Evolutionary conservation across 2,113 vertebrate genomes (phyloP), one percentile per base, ranked within the genome.

Genomic region (Oxygymnocypris stewartii): DNA sequence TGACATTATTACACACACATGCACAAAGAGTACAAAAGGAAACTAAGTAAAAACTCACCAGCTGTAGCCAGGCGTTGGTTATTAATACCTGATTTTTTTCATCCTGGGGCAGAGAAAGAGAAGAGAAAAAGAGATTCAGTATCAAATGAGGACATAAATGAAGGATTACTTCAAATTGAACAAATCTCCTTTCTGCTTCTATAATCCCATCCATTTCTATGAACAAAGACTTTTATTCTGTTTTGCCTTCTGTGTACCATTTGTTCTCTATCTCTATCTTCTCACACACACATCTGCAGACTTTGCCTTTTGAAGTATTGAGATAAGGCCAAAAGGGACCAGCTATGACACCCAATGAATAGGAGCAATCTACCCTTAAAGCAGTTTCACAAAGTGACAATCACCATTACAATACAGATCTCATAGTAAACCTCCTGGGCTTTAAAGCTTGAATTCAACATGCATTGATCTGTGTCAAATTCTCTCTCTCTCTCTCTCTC

Each of bases 11-110:
- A 16, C 74, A 49, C 14, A 85, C 6, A 51, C 75, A 67, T n/a
- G n/a, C 14, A 63, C 12, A 28, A 7, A 2, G 3, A 47, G 6
- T 75, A 47, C 37, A 73, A 28, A 77, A 49, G 44, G 12, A 49
- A 76, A 25, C 2, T 51, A 78, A 35, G 25, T 35, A 78, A 25
- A 78, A 78, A 95, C 96, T 87, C 92, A 97, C 96, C 96, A 97
- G 92, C 87, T 97, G 96, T 86, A 97, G 93, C 96, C 97, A 97
- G 31, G 96, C 96, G 35, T 97, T 97, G 76, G 96, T 97, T 89
- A 97, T 95, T 92, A 97, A 85, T 82, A 97, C 95, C 87, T 97
- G 97, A 91, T 97, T 97, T 94, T 97, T 97, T 91, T 97, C 96
- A 86, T 97, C 96, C 96, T 97, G 91, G 84, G 12, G 59, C 88